These are phyloP conservation scores for Smithornis capensis DNA, from an alignment of 2,113 vertebrate genomes.

Conservation along the genomic window DNA sequence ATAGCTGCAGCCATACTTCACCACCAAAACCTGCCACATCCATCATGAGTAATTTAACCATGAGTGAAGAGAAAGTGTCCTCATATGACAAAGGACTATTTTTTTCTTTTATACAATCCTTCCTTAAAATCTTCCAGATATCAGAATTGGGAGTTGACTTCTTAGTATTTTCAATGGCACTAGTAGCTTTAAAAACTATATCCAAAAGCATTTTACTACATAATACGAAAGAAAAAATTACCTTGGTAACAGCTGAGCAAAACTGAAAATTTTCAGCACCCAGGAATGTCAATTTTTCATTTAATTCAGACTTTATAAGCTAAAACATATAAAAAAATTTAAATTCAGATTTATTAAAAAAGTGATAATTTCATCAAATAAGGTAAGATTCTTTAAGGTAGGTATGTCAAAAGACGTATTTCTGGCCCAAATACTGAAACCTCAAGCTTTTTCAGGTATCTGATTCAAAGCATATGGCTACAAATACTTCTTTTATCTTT, in stretches of 20 bases:
- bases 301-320: background rate
- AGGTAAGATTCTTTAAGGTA: background rate
- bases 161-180: background rate
- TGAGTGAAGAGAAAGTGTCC: background rate
- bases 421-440: background rate
- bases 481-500: background rate
- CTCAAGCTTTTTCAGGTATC: background rate
- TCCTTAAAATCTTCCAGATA: background rate
- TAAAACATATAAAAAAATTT: background rate
- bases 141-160: background rate
- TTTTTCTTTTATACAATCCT: background rate
- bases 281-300: background rate
- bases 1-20: background rate
- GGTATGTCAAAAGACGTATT: background rate
- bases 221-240: background rate
- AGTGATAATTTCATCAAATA: background rate
- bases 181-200: background rate
- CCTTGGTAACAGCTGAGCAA: background rate
- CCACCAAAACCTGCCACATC: background rate
- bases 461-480: background rate
- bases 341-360: background rate
- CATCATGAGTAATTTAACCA: background rate
- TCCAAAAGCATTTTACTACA: background rate
- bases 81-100: background rate
- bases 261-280: background rate